Percentiles rank a stretch among this genome's conserved stretches.
phyloP scores from a whole-genome alignment of 2,888 invertebrate species.

The Cataglyphis altisquamis region DNA sequence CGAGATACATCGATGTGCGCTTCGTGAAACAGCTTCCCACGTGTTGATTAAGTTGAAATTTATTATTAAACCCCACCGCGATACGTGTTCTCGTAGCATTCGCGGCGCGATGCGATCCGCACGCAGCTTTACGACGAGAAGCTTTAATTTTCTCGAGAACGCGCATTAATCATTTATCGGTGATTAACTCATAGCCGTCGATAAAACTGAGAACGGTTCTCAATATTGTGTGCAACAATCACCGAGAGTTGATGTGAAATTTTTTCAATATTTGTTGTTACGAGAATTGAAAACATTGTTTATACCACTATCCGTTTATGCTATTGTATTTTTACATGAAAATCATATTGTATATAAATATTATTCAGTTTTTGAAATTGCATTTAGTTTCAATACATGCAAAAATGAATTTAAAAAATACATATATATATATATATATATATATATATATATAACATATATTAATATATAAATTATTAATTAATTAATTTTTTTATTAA shows the following conservation, averaged over 20 bases:
- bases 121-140: slow-evolving; percentile 44
- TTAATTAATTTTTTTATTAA: no score
- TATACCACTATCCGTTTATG: background rate
- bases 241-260: background rate
- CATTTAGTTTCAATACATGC: background rate
- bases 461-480: background rate
- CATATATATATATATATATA: background rate
- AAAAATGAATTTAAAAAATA: background rate
- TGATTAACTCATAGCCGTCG: slow-evolving; percentile 43
- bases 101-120: slow-evolving; percentile 25
- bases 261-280: slow-evolving; percentile 1
- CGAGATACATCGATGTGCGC: slow-evolving; percentile 8
- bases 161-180: slow-evolving; percentile 51
- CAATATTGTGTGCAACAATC: slow-evolving; percentile 27
- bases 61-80: slow-evolving; percentile 42
- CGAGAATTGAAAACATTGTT: background rate
- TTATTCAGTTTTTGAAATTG: background rate
- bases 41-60: slow-evolving; percentile 54
- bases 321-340: background rate
- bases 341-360: background rate
- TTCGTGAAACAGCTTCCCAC: slow-evolving; percentile 25
- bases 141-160: slow-evolving; percentile 46
- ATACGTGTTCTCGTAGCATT: slow-evolving; percentile 24
- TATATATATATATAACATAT: no score
- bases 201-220: slow-evolving; percentile 42